Evolutionary conservation across 2,888 invertebrate genomes (phyloP).

Genomic region (Sarcophaga rosellei): DNA sequence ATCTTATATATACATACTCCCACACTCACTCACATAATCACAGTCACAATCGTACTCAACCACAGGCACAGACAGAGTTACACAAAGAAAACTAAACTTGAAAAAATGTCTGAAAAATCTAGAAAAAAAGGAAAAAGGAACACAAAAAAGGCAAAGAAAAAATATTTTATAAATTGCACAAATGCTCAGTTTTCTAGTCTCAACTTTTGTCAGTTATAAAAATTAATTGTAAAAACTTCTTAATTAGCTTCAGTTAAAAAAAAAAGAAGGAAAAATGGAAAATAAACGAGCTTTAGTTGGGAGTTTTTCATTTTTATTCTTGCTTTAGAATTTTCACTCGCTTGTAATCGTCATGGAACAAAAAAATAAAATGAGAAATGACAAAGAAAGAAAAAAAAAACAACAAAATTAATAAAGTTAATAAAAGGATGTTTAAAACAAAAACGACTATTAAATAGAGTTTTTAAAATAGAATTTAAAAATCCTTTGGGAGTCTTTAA

Average conservation of each 20-base stretch:
- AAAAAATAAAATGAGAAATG: conserved; percentile 6
- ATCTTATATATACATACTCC: neutral
- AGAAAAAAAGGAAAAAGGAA: neutral
- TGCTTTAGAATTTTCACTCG: neutral
- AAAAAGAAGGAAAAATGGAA: neutral
- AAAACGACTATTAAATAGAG: conserved; percentile 44
- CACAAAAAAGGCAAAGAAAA: conserved; percentile 7
- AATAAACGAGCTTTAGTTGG: neutral
- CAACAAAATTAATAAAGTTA: conserved; percentile 47
- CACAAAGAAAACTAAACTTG: conserved; percentile 20
- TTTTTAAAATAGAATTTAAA: conserved; percentile 49
- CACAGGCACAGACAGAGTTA: conserved; percentile 19
- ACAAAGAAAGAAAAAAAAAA: neutral
- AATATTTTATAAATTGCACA: conserved; percentile 46
- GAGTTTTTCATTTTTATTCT: neutral
- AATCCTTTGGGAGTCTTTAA: conserved; percentile 30
- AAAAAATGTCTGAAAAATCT: conserved; percentile 20
- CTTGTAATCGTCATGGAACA: neutral
- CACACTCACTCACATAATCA: conserved; percentile 22
- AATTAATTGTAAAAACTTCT: conserved; percentile 61
- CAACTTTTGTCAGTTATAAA: conserved; percentile 65
- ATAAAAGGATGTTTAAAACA: conserved; percentile 47
- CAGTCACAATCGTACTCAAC: neutral
- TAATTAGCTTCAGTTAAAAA: conserved; percentile 55
- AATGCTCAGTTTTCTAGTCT: conserved; percentile 51